Conservation (phyloP, 2,113 vertebrate species). For the Phyllostomus discolor region DNA sequence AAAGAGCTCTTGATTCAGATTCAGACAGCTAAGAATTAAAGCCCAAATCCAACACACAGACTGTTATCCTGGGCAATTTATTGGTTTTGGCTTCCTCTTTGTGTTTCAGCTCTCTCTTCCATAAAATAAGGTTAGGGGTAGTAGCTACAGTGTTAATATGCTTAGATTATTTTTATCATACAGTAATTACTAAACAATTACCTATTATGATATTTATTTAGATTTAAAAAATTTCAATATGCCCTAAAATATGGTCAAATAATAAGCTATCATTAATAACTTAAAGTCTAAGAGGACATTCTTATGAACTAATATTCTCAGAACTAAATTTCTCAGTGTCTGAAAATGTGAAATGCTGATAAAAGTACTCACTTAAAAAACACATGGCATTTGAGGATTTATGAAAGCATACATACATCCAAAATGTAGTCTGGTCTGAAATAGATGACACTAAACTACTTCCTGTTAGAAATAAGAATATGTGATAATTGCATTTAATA, state of each 20-base stretch:
- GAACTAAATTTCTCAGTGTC: not conserved
- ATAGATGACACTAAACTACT: constrained; percentile 67
- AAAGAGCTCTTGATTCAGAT: not conserved
- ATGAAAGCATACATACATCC: constrained; percentile 43
- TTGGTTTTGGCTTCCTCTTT: not conserved
- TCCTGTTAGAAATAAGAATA: constrained; percentile 65
- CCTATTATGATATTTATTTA: not conserved
- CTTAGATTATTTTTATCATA: not conserved
- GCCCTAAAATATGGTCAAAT: not conserved
- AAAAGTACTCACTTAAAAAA: constrained; percentile 58
- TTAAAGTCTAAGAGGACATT: not conserved
- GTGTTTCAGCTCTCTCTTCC: not conserved
- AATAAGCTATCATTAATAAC: not conserved
- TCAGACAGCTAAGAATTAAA: not conserved
- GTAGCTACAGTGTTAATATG: not conserved
- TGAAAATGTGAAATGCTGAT: not conserved
- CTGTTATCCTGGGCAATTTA: not conserved
- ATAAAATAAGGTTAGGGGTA: too few relatives aligned
- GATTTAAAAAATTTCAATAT: not conserved
- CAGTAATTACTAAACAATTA: not conserved
- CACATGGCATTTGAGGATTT: constrained; percentile 41
- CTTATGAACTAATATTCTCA: not conserved
- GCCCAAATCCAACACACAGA: not conserved
- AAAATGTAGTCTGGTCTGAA: constrained; percentile 64
- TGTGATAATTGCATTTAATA: constrained; percentile 75